Percentiles rank a stretch among this genome's conserved stretches.
These are phyloP conservation scores for Tipula lateralis DNA, from an alignment of 2,888 invertebrate species.

Conservation along the genomic window DNA sequence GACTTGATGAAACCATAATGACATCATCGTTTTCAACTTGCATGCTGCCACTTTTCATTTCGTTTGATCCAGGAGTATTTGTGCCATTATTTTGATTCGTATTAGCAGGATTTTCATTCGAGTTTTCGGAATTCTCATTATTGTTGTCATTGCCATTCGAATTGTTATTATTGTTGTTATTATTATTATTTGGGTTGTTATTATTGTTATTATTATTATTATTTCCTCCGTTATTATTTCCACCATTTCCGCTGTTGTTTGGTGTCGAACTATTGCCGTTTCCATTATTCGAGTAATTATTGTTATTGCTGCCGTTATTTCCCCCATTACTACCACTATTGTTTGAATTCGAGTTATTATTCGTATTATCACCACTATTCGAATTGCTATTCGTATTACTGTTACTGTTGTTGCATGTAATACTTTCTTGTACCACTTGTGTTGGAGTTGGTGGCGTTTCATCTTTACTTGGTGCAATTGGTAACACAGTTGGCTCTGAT, in stretches of 20 bases:
- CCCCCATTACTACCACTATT: background rate
- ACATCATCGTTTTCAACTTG: conserved; percentile 30
- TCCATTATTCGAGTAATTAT: background rate
- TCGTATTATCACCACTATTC: background rate
- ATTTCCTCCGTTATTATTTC: background rate
- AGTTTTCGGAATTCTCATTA: background rate
- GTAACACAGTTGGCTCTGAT: conserved; percentile 34
- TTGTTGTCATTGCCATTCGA: background rate
- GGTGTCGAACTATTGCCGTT: background rate
- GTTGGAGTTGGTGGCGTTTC: background rate
- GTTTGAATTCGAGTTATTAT: background rate
- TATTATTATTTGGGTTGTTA: background rate
- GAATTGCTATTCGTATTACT: background rate
- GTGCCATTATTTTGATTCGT: background rate
- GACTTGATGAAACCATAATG: conserved; percentile 28
- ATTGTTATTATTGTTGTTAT: background rate
- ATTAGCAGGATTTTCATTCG: background rate
- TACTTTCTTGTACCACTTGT: background rate
- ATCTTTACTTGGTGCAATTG: background rate
- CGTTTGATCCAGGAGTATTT: background rate
- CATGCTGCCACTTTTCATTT: background rate
- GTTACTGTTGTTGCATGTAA: background rate
- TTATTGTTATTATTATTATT: conserved; percentile 25
- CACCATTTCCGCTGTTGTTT: conserved; percentile 21
- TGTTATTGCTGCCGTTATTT: background rate